These are phyloP conservation scores for Rhinopithecus roxellana DNA, from an alignment of 2,113 vertebrate genomes.

Conservation along the genomic window DNA sequence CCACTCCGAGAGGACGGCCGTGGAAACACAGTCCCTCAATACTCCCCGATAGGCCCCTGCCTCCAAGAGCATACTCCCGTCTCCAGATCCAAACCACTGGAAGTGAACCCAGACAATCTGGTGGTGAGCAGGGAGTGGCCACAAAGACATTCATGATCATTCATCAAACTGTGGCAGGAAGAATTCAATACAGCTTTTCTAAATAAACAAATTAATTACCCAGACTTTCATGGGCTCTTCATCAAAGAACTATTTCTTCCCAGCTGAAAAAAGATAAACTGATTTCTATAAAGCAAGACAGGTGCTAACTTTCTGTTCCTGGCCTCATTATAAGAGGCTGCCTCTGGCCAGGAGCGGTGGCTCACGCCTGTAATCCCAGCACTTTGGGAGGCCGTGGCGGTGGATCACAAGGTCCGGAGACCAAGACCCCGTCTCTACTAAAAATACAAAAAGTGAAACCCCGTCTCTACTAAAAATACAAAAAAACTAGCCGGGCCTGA, in stretches of 20 bases:
- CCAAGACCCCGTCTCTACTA: no score
- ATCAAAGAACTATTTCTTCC: constrained; percentile 50
- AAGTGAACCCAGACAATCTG: background rate
- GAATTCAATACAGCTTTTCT: constrained; percentile 12
- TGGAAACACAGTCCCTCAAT: background rate
- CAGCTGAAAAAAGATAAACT: constrained; percentile 20
- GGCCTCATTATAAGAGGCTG: background rate
- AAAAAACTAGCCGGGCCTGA: no score
- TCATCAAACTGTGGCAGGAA: constrained; percentile 18
- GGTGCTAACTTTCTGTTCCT: constrained; percentile 17
- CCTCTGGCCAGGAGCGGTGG: background rate
- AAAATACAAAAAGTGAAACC: no score
- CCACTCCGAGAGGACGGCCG: background rate
- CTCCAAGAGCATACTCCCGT: background rate
- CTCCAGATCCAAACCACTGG: background rate
- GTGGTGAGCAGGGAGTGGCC: background rate
- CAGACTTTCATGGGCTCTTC: constrained; percentile 35
- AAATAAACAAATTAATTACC: constrained; percentile 56
- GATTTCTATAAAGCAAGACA: constrained; percentile 30
- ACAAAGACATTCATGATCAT: background rate
- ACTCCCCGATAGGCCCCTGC: background rate
- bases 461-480: no score
- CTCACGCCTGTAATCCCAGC: no score
- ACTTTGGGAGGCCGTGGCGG: no score
- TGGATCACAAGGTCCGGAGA: no score